A percentile compares a stretch with the other conserved stretches of the same genome.
Conservation (phyloP, 2,797 vertebrate genomes). For the Tinamus major region DNA sequence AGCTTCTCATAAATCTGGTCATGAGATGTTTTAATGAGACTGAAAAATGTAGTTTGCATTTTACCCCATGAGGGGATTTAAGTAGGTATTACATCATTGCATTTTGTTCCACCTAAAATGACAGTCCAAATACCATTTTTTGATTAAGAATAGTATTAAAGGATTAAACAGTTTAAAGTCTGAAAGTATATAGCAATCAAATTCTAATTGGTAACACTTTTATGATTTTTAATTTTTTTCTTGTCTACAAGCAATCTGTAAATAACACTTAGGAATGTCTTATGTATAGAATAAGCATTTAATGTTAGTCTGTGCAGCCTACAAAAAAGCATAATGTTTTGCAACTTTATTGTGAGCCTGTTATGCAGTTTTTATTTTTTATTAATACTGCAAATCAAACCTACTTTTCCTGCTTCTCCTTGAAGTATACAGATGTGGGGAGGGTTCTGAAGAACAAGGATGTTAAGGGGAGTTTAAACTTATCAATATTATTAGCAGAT, state of each 20-base stretch:
- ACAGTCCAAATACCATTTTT: not conserved
- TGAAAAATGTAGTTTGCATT: conserved; percentile 24
- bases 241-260: not conserved
- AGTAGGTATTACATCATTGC: not conserved
- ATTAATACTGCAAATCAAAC: not conserved
- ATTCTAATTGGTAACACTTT: not conserved
- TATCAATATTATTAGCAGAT: not conserved
- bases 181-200: not conserved
- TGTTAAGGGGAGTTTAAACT: not conserved
- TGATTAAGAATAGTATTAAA: not conserved
- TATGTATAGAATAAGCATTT: not conserved
- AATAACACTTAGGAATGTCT: not conserved
- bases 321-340: not conserved
- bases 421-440: not conserved
- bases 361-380: not conserved
- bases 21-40: conserved; percentile 1
- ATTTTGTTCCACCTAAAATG: not conserved
- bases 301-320: not conserved
- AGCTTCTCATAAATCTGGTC: conserved; percentile 36
- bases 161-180: not conserved
- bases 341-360: not conserved
- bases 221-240: not conserved
- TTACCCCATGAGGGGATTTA: not conserved
- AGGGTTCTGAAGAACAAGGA: not conserved
- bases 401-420: not conserved